Percentiles rank a stretch among this genome's conserved stretches.
Conservation (phyloP, 2,888 invertebrate genomes). For the Brachyptera putata region DNA sequence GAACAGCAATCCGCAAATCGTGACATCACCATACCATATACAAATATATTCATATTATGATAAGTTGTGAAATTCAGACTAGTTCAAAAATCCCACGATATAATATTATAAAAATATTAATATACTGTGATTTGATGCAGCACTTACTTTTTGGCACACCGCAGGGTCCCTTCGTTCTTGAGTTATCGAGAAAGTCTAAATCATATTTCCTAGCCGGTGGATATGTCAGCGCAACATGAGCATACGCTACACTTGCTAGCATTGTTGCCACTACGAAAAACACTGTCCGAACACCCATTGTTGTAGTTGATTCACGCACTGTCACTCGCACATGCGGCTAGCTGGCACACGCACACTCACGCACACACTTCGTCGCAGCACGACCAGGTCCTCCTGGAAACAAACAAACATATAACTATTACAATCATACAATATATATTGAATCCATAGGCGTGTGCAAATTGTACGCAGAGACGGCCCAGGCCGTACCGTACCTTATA, state of each 20-base stretch:
- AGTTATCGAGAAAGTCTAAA: slow-evolving; percentile 88
- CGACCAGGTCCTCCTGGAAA: too few species aligned
- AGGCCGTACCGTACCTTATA: too few species aligned
- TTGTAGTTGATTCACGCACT: not conserved
- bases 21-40: too few species aligned
- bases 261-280: slow-evolving; percentile 14
- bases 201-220: slow-evolving; percentile 86
- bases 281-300: slow-evolving; percentile 15
- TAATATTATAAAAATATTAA: not conserved
- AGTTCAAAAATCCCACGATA: too few species aligned
- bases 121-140: not conserved
- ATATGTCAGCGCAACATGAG: slow-evolving; percentile 82
- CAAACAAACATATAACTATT: too few species aligned
- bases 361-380: not conserved
- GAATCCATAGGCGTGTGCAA: too few species aligned
- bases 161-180: slow-evolving; percentile 85
- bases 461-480: too few species aligned
- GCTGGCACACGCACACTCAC: not conserved
- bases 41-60: too few species aligned
- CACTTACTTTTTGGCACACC: slow-evolving; percentile 90
- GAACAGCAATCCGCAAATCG: too few species aligned
- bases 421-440: too few species aligned
- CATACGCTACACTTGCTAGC: not conserved
- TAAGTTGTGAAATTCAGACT: too few species aligned
- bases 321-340: not conserved